Conservation (phyloP, 2,888 invertebrate genomes). For the Drosophila flavopinicola region DNA sequence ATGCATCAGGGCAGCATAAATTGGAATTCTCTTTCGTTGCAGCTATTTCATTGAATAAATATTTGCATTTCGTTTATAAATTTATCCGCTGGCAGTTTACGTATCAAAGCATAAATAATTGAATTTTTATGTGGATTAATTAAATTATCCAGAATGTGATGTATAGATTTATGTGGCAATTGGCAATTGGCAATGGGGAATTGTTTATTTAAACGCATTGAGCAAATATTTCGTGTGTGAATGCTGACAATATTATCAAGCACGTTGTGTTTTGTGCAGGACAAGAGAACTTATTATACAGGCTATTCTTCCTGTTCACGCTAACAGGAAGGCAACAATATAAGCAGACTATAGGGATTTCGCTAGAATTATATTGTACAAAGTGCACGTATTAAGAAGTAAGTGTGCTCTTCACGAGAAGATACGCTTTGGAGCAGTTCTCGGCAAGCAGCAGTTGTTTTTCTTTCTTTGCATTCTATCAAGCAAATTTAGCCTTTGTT, state of each 20-base stretch:
- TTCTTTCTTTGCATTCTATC: neutral
- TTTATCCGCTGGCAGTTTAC: neutral
- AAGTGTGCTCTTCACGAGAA: too few relatives aligned
- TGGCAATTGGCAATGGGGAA: neutral
- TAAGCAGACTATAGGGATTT: conserved; percentile 2
- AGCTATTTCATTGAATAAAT: neutral
- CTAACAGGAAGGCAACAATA: conserved; percentile 12
- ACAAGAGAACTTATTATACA: conserved; percentile 6
- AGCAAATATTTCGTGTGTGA: too few relatives aligned
- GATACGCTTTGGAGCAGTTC: neutral
- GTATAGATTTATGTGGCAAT: neutral
- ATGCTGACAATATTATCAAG: neutral
- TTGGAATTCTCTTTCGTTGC: neutral
- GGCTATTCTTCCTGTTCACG: conserved; percentile 24
- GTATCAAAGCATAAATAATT: neutral
- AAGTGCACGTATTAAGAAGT: neutral
- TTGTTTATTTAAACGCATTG: neutral
- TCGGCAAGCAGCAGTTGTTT: neutral
- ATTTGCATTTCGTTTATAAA: conserved; percentile 2
- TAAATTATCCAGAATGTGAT: neutral
- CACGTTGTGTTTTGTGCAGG: neutral
- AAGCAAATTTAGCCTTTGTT: neutral
- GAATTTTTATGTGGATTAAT: conserved; percentile 2
- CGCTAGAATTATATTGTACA: conserved; percentile 1
- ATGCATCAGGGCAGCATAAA: neutral